Percentiles rank a stretch among this genome's conserved stretches.
Evolutionary conservation across 2,888 invertebrate species (phyloP).

Genomic region (Stenchaetothrips biformis): DNA sequence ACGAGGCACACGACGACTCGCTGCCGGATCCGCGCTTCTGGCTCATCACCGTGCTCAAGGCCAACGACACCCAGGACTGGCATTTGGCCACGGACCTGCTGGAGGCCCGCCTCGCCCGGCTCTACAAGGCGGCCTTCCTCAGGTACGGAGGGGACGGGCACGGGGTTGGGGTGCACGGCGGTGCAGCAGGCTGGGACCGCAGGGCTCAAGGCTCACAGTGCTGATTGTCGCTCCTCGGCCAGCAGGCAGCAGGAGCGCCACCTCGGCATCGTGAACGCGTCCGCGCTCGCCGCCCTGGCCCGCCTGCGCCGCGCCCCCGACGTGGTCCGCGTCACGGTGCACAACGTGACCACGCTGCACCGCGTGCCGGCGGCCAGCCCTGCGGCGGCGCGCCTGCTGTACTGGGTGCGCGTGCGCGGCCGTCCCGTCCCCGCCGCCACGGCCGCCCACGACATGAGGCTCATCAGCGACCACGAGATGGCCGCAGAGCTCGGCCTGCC

Average conservation of each 20-base stretch:
- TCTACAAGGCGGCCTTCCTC: slow-evolving; percentile 76
- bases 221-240: slow-evolving; percentile 26
- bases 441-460: slow-evolving; percentile 75
- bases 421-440: slow-evolving; percentile 73
- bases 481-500: slow-evolving; percentile 67
- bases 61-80: slow-evolving; percentile 36
- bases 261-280: slow-evolving; percentile 60
- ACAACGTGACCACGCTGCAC: slow-evolving; percentile 36
- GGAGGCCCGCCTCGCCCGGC: slow-evolving; percentile 66
- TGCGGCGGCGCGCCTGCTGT: slow-evolving; percentile 54
- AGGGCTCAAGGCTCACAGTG: background rate
- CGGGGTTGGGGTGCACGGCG: background rate
- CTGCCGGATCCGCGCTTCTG: slow-evolving; percentile 56
- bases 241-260: slow-evolving; percentile 74
- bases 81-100: slow-evolving; percentile 51
- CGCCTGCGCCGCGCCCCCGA: slow-evolving; percentile 34
- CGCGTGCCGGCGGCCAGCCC: slow-evolving; percentile 28
- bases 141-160: slow-evolving; percentile 51
- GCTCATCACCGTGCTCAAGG: slow-evolving; percentile 60
- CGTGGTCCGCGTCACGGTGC: slow-evolving; percentile 39
- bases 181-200: background rate
- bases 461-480: slow-evolving; percentile 74
- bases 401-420: slow-evolving; percentile 74
- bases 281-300: slow-evolving; percentile 31
- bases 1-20: slow-evolving; percentile 25